Conservation (phyloP, 1,140 invertebrate genomes). For the Bombus waltoni region DNA sequence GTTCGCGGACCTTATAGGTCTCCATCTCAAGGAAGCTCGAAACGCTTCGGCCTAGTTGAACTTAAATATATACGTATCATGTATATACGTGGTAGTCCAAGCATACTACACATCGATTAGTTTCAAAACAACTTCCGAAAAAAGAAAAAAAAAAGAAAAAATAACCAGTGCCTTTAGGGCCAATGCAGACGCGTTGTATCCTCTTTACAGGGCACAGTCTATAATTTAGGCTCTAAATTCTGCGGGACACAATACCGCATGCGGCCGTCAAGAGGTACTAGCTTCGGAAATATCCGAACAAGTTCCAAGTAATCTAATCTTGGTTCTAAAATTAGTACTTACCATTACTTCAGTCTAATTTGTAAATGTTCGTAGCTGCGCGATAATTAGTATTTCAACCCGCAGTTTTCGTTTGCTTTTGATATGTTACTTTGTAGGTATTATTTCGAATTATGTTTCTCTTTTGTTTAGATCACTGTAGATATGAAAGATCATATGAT, state of each 20-base stretch:
- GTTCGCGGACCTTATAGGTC: neutral
- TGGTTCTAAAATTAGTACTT: conserved; percentile 2
- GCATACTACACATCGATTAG: conserved; percentile 4
- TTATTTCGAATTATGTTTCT: neutral
- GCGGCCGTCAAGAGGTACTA: neutral
- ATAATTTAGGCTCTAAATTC: conserved; percentile 24
- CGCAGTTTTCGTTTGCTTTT: conserved; percentile 1
- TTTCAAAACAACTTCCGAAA: conserved; percentile 48
- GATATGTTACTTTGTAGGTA: neutral
- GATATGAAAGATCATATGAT: neutral
- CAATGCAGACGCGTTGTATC: conserved; percentile 9
- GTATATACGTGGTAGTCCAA: conserved; percentile 49
- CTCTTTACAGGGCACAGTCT: conserved; percentile 24
- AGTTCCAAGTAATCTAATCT: neutral
- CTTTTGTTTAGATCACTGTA: neutral
- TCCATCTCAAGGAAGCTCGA: conserved; percentile 20
- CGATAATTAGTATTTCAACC: neutral
- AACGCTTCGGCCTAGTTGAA: conserved; percentile 52
- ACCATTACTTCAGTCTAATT: conserved; percentile 18
- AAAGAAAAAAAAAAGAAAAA: conserved; percentile 8
- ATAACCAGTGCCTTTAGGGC: conserved; percentile 64
- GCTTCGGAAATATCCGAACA: neutral
- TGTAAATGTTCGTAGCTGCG: conserved; percentile 24
- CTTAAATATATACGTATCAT: conserved; percentile 19
- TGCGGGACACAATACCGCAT: neutral